Conservation (phyloP, 2,797 vertebrate genomes). For the Labroides dimidiatus region DNA sequence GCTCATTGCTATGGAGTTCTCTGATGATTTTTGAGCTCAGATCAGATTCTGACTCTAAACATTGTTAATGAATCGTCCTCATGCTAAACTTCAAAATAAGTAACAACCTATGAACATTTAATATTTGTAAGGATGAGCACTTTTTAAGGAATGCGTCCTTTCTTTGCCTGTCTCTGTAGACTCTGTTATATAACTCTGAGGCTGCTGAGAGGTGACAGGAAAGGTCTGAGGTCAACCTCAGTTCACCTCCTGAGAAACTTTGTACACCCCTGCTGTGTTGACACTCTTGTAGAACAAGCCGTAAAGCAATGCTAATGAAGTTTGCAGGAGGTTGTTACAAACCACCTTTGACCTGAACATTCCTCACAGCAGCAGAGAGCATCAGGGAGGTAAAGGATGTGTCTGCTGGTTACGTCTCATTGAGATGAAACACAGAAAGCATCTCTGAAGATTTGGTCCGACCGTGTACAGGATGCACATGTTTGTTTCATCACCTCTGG, state of each 20-base stretch:
- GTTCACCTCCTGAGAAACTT: conserved; percentile 48
- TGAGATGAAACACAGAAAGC: neutral
- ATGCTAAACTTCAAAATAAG: too few species aligned
- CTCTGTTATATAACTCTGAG: conserved; percentile 34
- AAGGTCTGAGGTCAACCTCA: conserved; percentile 38
- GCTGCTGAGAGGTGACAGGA: conserved; percentile 27
- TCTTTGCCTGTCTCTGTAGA: conserved; percentile 6
- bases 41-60: too few species aligned
- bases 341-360: conserved; percentile 60
- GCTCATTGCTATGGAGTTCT: too few species aligned
- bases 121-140: too few species aligned
- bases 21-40: too few species aligned
- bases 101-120: too few species aligned
- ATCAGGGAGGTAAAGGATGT: conserved; percentile 25
- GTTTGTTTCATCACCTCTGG: too few species aligned
- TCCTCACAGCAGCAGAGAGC: conserved; percentile 53
- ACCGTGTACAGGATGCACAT: neutral
- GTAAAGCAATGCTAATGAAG: conserved; percentile 66
- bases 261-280: neutral
- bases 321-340: conserved; percentile 68
- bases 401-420: neutral
- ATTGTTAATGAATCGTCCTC: too few species aligned
- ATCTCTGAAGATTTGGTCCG: neutral
- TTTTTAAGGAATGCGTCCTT: neutral
- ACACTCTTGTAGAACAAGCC: conserved; percentile 40